These are phyloP conservation scores for Cinclus cinclus DNA, from an alignment of 2,113 vertebrate genomes.

Conservation along the genomic window DNA sequence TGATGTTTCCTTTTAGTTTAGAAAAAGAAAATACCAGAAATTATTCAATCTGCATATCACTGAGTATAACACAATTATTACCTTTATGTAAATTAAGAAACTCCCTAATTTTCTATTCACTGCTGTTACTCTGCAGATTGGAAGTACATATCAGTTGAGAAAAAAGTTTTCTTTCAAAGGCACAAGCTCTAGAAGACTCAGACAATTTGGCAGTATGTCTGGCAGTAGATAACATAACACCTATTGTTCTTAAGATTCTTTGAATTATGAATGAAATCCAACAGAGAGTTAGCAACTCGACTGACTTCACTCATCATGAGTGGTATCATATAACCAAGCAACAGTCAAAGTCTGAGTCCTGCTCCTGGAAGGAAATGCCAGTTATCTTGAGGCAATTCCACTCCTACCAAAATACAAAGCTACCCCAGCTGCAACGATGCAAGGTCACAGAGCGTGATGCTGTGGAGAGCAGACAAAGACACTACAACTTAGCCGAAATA, in stretches of 20 bases:
- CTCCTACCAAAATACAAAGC: not conserved
- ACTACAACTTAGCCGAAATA: not conserved
- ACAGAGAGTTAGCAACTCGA: not conserved
- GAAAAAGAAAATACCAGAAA: not conserved
- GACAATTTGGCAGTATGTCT: not conserved
- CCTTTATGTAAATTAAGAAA: not conserved
- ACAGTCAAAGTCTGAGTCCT: not conserved
- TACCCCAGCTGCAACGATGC: not conserved
- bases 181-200: not conserved
- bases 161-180: not conserved
- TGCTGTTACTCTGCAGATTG: not conserved
- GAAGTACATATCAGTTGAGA: not conserved
- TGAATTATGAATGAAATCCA: constrained; percentile 36
- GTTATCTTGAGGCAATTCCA: constrained; percentile 10
- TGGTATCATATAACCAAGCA: not conserved
- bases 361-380: constrained; percentile 16
- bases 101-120: not conserved
- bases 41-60: not conserved
- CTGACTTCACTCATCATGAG: not conserved
- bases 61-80: not conserved
- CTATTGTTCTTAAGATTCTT: not conserved
- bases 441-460: not conserved
- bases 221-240: not conserved
- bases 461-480: not conserved
- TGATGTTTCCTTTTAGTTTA: not conserved